These are phyloP conservation scores for Archocentrus centrarchus DNA, from an alignment of 2,113 vertebrate genomes.

Conservation along the genomic window DNA sequence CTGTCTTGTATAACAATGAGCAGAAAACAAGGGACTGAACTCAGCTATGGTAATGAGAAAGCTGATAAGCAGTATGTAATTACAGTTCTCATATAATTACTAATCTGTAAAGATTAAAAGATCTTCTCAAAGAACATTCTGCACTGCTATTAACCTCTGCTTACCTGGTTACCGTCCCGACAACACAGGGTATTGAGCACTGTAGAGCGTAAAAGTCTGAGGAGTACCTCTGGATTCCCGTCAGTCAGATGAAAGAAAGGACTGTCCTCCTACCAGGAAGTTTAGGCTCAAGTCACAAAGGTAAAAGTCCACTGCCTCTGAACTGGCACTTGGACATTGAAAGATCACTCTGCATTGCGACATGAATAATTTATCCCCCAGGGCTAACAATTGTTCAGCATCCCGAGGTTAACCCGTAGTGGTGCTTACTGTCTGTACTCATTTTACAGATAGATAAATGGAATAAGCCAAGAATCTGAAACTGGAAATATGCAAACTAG, in stretches of 20 bases:
- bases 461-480: background rate
- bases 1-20: background rate
- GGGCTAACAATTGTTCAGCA: conserved; percentile 6
- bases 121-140: background rate
- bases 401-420: background rate
- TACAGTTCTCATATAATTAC: background rate
- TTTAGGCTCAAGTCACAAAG: conserved; percentile 28
- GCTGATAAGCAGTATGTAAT: background rate
- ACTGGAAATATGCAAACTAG: background rate
- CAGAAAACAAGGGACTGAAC: background rate
- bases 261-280: conserved; percentile 60
- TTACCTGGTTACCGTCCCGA: conserved; percentile 45
- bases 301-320: conserved; percentile 66
- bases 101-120: background rate
- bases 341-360: background rate
- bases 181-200: background rate
- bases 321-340: background rate
- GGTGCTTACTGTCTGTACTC: background rate
- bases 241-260: background rate
- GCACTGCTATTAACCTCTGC: background rate
- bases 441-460: background rate
- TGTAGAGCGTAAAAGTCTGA: background rate
- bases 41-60: background rate
- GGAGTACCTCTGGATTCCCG: conserved; percentile 6
- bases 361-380: conserved; percentile 4